These are phyloP conservation scores for Lottia scabra DNA, from an alignment of 2,888 invertebrate species.

Conservation along the genomic window DNA sequence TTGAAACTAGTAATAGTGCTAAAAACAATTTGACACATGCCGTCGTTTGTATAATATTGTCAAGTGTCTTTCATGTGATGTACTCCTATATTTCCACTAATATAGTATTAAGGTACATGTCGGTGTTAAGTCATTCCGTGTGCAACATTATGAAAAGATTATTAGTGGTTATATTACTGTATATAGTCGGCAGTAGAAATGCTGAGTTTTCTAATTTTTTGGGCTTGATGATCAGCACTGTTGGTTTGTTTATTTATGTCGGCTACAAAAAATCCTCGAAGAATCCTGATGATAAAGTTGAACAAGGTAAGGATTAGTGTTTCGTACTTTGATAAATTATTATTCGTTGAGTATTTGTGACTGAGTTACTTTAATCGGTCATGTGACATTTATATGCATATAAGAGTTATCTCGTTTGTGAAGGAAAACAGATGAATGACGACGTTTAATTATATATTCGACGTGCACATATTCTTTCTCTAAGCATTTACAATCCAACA, in stretches of 20 bases:
- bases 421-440: too few species aligned
- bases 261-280: not conserved
- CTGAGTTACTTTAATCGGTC: too few species aligned
- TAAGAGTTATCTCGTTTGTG: too few species aligned
- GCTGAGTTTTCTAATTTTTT: conserved; percentile 22
- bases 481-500: too few species aligned
- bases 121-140: conserved; percentile 41
- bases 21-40: not conserved
- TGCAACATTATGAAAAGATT: conserved; percentile 41
- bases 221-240: conserved; percentile 22
- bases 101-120: conserved; percentile 30
- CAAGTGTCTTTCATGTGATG: conserved; percentile 36
- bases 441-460: too few species aligned
- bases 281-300: too few species aligned
- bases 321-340: too few species aligned
- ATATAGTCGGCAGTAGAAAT: conserved; percentile 26
- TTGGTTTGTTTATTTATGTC: not conserved
- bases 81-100: conserved; percentile 39
- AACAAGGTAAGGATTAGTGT: too few species aligned
- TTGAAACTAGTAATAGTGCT: conserved; percentile 10
- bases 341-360: too few species aligned
- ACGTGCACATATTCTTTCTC: too few species aligned
- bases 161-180: conserved; percentile 35
- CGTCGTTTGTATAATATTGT: conserved; percentile 9
- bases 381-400: too few species aligned